Percentiles rank a stretch among this genome's conserved stretches.
These are phyloP conservation scores for Akabosia matsudoensis DNA, from an alignment of 1,140 invertebrate genomes.

Conservation along the genomic window DNA sequence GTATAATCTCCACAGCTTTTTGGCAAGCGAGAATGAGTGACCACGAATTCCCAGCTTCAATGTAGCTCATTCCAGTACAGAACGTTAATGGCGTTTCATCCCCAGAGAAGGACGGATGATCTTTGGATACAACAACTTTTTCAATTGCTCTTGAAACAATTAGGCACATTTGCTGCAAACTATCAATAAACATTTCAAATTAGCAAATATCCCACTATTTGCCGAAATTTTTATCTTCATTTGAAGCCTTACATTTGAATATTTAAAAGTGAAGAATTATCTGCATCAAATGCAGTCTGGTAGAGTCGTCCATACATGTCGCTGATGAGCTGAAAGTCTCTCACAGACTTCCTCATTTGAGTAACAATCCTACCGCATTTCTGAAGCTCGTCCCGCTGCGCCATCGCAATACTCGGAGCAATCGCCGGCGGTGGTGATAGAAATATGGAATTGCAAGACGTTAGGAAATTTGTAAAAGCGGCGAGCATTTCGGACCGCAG, in stretches of 20 bases:
- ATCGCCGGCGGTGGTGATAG: slow-evolving; percentile 90
- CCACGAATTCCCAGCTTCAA: slow-evolving; percentile 39
- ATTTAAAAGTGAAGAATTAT: slow-evolving; percentile 76
- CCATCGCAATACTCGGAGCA: slow-evolving; percentile 72
- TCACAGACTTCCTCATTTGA: slow-evolving; percentile 73
- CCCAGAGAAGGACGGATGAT: slow-evolving; percentile 51
- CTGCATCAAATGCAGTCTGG: slow-evolving; percentile 89
- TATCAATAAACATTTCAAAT: slow-evolving; percentile 48
- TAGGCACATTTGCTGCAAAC: slow-evolving; percentile 72
- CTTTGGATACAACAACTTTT: slow-evolving; percentile 56
- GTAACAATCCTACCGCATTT: slow-evolving; percentile 76
- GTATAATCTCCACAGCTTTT: slow-evolving; percentile 35
- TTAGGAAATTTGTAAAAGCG: slow-evolving; percentile 68
- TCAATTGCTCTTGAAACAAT: slow-evolving; percentile 73
- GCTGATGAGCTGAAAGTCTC: slow-evolving; percentile 70
- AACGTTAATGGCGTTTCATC: slow-evolving; percentile 56
- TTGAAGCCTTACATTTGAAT: slow-evolving; percentile 64
- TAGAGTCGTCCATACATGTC: slow-evolving; percentile 78
- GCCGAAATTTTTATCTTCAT: not conserved
- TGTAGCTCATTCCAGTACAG: slow-evolving; percentile 42
- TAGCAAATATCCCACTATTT: not conserved
- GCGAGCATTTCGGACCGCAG: slow-evolving; percentile 73
- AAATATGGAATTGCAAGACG: slow-evolving; percentile 75
- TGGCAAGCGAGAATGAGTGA: slow-evolving; percentile 48
- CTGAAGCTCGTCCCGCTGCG: slow-evolving; percentile 74